phyloP scores from a whole-genome alignment of 2,888 invertebrate species.

The Pandemis cinnamomeana region DNA sequence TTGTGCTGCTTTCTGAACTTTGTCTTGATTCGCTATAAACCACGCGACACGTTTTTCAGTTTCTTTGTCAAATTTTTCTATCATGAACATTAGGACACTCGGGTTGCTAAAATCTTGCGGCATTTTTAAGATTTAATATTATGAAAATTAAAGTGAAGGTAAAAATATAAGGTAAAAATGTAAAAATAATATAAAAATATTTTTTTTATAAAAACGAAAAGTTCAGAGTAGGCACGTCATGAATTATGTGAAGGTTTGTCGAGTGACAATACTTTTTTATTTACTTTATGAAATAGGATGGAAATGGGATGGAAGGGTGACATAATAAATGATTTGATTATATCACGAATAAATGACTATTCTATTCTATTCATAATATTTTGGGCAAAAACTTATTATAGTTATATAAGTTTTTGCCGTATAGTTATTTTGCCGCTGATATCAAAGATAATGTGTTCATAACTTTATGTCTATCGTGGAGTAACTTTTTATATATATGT shows the following conservation, averaged over 20 bases:
- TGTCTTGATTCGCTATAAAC: constrained; percentile 46
- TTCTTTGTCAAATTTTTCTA: constrained; percentile 46
- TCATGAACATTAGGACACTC: constrained; percentile 44
- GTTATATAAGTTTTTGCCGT: too few relatives aligned
- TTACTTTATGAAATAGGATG: too few relatives aligned
- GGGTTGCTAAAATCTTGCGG: constrained; percentile 47
- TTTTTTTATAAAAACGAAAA: neutral
- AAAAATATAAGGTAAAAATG: neutral
- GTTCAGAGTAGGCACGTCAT: neutral
- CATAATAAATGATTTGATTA: too few relatives aligned
- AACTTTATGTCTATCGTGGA: too few relatives aligned
- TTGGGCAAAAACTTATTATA: too few relatives aligned
- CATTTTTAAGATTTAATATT: constrained; percentile 35
- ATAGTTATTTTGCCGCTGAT: too few relatives aligned
- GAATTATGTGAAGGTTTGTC: neutral
- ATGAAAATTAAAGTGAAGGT: neutral
- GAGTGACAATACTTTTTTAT: neutral
- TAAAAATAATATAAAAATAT: neutral
- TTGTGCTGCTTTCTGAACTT: constrained; percentile 24
- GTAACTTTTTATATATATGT: too few relatives aligned
- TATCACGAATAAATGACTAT: too few relatives aligned
- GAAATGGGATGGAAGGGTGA: too few relatives aligned
- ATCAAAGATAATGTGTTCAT: too few relatives aligned
- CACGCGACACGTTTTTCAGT: constrained; percentile 45
- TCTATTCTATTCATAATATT: too few relatives aligned